These are phyloP conservation scores for Gymnogyps californianus DNA, from an alignment of 2,113 vertebrate species.

Conservation along the genomic window DNA sequence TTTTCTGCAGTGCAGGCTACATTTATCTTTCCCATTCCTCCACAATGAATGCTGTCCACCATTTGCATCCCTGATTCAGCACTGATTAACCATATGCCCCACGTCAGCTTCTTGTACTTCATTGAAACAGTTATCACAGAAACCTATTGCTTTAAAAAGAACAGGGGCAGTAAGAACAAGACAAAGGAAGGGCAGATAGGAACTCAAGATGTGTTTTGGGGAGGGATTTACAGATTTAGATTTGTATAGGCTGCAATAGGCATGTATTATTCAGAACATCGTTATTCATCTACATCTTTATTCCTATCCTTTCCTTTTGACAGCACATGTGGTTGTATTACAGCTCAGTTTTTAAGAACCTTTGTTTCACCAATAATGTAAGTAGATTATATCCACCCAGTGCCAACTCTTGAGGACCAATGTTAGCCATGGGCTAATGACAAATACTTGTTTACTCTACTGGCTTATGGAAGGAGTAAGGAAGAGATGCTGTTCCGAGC, in stretches of 20 bases:
- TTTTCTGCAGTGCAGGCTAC: not conserved
- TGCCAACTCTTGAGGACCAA: not conserved
- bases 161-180: not conserved
- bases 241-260: not conserved
- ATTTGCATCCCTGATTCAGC: conserved; percentile 3
- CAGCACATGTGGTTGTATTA: not conserved
- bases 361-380: not conserved
- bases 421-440: not conserved
- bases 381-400: not conserved
- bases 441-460: not conserved
- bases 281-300: not conserved
- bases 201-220: not conserved
- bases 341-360: not conserved
- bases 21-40: not conserved
- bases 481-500: not conserved
- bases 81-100: not conserved
- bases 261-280: not conserved
- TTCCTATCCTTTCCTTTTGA: not conserved
- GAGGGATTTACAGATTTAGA: not conserved
- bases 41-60: not conserved
- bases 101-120: not conserved
- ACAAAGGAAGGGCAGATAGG: not conserved
- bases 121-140: not conserved
- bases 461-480: not conserved
- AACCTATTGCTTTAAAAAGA: not conserved